Evolutionary conservation across 2,888 invertebrate genomes (phyloP).

Genomic region (Cephus sareptanus): DNA sequence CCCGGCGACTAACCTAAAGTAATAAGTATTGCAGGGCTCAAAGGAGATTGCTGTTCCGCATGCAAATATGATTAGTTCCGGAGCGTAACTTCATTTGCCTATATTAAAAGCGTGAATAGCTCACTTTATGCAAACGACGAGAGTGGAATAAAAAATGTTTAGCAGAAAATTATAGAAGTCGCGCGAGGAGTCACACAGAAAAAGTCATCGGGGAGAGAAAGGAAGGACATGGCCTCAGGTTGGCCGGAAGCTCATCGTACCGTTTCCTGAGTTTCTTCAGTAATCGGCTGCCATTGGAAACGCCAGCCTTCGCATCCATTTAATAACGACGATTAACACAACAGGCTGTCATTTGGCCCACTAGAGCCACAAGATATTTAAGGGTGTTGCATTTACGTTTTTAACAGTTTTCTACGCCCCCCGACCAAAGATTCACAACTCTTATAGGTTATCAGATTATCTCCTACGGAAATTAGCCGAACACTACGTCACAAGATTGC

Average conservation of each 20-base stretch:
- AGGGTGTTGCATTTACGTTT: no score
- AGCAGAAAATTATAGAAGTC: background rate
- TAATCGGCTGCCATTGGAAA: background rate
- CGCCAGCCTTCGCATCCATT: background rate
- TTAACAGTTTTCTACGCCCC: no score
- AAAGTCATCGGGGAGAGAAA: background rate
- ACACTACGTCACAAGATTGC: no score
- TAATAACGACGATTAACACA: background rate
- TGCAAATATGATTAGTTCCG: conserved; percentile 64
- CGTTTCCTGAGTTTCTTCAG: background rate
- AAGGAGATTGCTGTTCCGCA: conserved; percentile 59
- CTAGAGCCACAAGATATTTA: no score
- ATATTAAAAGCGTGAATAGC: conserved; percentile 58
- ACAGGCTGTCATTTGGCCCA: background rate
- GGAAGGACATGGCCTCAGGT: conserved; percentile 8
- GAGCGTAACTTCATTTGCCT: conserved; percentile 62
- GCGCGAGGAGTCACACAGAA: no score
- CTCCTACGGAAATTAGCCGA: no score
- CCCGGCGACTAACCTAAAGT: conserved; percentile 34
- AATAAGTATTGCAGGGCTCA: conserved; percentile 54
- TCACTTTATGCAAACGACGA: conserved; percentile 54
- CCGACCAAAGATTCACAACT: no score
- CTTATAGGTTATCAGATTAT: no score
- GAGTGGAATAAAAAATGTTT: background rate
- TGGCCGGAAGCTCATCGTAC: background rate